Conservation (phyloP, 2,113 vertebrate species). For the Eptesicus fuscus region DNA sequence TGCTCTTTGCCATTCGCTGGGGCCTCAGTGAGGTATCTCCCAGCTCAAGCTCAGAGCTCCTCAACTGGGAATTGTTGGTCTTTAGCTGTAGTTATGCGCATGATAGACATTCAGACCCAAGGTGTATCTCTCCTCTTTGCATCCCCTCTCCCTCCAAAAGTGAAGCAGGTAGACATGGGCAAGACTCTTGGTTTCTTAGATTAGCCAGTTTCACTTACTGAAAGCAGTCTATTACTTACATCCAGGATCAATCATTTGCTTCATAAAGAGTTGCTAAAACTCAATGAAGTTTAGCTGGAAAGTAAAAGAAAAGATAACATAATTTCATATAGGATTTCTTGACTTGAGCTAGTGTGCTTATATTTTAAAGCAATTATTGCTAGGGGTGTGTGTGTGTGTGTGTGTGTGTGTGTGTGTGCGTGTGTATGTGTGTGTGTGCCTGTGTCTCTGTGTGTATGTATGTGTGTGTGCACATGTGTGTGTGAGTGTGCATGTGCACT, state of each 20-base stretch:
- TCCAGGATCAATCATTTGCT: not conserved
- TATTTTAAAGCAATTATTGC: not conserved
- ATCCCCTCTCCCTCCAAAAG: not conserved
- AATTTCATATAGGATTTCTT: not conserved
- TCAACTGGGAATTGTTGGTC: not conserved
- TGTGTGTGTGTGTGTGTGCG: not conserved
- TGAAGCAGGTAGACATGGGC: not conserved
- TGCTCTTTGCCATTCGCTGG: not conserved
- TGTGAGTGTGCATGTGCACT: no score
- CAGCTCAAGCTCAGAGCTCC: not conserved
- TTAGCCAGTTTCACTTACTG: not conserved
- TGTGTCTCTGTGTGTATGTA: no score
- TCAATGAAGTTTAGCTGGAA: not conserved
- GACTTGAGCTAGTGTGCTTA: not conserved
- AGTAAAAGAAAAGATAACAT: not conserved
- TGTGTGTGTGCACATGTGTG: not conserved
- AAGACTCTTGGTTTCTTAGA: not conserved
- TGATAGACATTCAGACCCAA: not conserved
- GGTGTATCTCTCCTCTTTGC: not conserved
- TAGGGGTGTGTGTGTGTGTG: accelerated
- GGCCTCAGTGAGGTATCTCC: not conserved
- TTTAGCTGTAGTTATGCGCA: accelerated
- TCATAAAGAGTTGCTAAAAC: not conserved
- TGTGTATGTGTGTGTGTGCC: accelerated
- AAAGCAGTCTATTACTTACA: not conserved